These are phyloP conservation scores for Perognathus longimembris DNA, from an alignment of 2,113 vertebrate genomes.

Conservation along the genomic window DNA sequence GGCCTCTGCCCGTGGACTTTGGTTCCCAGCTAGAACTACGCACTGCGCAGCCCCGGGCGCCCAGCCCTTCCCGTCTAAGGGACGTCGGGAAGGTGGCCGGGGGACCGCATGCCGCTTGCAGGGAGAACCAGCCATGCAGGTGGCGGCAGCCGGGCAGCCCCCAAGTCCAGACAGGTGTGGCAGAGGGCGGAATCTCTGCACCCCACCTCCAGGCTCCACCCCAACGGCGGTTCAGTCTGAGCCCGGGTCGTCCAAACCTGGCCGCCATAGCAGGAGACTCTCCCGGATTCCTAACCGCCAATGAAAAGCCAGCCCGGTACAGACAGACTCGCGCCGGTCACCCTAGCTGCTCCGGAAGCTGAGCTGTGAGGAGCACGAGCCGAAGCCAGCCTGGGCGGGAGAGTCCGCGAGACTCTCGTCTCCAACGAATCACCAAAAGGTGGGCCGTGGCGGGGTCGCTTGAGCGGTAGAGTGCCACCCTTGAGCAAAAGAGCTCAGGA, in stretches of 20 bases:
- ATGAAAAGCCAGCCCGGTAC: too few species aligned
- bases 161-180: not conserved
- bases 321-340: too few species aligned
- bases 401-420: too few species aligned
- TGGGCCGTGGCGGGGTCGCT: too few species aligned
- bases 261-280: not conserved
- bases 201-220: rapidly evolving
- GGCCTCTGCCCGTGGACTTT: not conserved
- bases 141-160: not conserved
- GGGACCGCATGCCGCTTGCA: too few species aligned
- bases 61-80: not conserved
- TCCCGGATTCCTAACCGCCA: not conserved
- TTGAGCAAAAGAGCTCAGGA: too few species aligned
- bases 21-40: rapidly evolving
- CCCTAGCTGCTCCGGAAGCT: too few species aligned
- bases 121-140: not conserved
- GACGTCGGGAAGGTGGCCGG: rapidly evolving
- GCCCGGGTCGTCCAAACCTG: not conserved
- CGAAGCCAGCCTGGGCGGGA: too few species aligned
- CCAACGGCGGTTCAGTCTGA: not conserved
- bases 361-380: too few species aligned
- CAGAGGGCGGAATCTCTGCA: not conserved
- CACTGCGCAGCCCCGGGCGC: rapidly evolving
- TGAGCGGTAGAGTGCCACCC: too few species aligned
- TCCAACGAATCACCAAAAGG: too few species aligned